phyloP scores from a whole-genome alignment of 2,888 invertebrate species.

The Eupithecia exiguata region DNA sequence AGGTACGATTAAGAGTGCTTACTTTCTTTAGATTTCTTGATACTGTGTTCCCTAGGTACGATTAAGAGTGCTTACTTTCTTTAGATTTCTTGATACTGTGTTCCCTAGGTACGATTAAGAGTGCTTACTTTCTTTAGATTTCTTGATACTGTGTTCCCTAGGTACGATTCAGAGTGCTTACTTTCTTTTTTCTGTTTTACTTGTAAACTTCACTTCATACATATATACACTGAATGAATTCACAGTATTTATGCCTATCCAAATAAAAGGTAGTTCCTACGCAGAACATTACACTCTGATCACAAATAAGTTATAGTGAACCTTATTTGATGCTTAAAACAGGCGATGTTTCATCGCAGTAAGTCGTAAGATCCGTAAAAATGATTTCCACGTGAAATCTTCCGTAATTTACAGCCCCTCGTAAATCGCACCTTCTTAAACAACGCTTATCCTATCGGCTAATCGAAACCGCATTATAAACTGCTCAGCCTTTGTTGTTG shows the following conservation, averaged over 20 bases:
- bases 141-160: background rate
- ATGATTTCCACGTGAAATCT: conserved; percentile 29
- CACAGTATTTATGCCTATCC: background rate
- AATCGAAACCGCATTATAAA: conserved; percentile 43
- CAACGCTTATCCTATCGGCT: conserved; percentile 34
- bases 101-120: background rate
- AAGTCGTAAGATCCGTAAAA: conserved; percentile 16
- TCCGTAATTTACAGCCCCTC: conserved; percentile 30
- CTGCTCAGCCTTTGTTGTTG: conserved; percentile 34
- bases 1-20: background rate
- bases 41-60: no score
- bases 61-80: background rate
- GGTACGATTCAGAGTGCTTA: background rate
- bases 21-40: background rate
- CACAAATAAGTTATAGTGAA: background rate
- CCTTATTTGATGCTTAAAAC: conserved; percentile 10
- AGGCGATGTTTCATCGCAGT: conserved; percentile 22
- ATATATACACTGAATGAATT: background rate
- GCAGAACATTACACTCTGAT: background rate
- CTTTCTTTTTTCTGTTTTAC: background rate
- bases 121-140: background rate
- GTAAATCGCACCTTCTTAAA: conserved; percentile 38
- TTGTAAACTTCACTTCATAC: background rate
- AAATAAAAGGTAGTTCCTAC: background rate
- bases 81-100: no score